These are phyloP conservation scores for Petrocephalus zakoni DNA, from an alignment of 2,113 vertebrate species.

Conservation along the genomic window DNA sequence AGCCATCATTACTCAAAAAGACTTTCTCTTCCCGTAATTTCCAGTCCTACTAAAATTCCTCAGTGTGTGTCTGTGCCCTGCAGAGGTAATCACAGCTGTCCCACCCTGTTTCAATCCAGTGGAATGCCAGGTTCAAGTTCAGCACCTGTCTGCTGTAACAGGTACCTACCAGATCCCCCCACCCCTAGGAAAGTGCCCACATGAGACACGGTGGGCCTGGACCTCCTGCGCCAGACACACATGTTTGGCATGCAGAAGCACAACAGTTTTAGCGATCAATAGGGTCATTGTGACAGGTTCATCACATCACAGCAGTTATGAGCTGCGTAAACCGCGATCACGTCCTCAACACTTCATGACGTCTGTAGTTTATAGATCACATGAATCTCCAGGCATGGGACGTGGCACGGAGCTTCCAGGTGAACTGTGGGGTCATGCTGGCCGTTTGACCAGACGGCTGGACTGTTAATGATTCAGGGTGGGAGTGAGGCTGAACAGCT, in stretches of 20 bases:
- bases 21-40: background rate
- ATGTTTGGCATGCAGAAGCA: background rate
- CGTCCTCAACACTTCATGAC: background rate
- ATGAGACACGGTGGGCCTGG: background rate
- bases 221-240: background rate
- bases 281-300: background rate
- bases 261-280: background rate
- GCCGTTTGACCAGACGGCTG: background rate
- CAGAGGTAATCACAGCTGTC: background rate
- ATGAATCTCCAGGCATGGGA: background rate
- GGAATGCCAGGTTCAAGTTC: background rate
- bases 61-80: background rate
- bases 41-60: conserved; percentile 4
- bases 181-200: background rate
- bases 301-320: background rate
- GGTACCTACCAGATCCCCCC: background rate
- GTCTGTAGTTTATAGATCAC: background rate
- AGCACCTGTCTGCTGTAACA: background rate
- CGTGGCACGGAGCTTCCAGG: background rate
- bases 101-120: background rate
- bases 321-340: background rate
- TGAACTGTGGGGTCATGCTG: background rate
- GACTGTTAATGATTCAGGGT: background rate
- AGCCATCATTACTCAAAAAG: background rate
- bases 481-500: background rate